Base-by-base conservation (phyloP, 2,113 vertebrate genomes). In the Vulpes ferrilata region DNA sequence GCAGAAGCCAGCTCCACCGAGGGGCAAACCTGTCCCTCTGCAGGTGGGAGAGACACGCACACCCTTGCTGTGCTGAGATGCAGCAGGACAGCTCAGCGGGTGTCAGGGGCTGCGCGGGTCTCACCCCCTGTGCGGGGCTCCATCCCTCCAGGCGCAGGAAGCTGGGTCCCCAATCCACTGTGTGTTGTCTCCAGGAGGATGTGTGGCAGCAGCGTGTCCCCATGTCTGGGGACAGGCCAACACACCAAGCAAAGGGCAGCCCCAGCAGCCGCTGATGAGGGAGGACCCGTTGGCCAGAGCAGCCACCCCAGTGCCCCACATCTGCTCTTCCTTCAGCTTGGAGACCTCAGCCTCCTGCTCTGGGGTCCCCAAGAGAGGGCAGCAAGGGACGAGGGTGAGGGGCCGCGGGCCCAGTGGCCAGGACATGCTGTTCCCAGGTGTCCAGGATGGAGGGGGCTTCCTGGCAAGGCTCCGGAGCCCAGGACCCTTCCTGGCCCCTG, bases 101-200 rank as follows among this genome's bases (percentile, higher is more conserved):
- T 1, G 5, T 11, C n/a, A 11, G 30, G 9, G 23, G 55, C 19
- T 7, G n/a, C 16, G 16, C 17, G 3, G 22, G n/a, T 12, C 51
- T 38, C 5, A 0, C 12, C 32, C 32, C 35, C 25, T 4, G 35
- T 8, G 9, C 1, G 4, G 20, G 16, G 6, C 51, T 17, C 51
- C 32, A n/a, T 32, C 30, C 53, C 30, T 30, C 38, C 30, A 35
- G 5, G 13, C 53, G 35, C 53, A 22, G 1, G 23, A 35, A 11
- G 92, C 53, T 30, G 35, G 64, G 84, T 27, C 38, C 30, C 43
- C 13, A 9, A 2, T 3, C 53, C 43, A 25, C 30, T 25, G 27
- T 2, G 16, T 43, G 11, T 48, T 23, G n/a, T 2, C 0, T 19
- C 25, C 27, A 2, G 57, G 38, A 43, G 38, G 5, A 23, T 11